Conservation (phyloP, 2,888 invertebrate species). For the Embidobia sp. region DNA sequence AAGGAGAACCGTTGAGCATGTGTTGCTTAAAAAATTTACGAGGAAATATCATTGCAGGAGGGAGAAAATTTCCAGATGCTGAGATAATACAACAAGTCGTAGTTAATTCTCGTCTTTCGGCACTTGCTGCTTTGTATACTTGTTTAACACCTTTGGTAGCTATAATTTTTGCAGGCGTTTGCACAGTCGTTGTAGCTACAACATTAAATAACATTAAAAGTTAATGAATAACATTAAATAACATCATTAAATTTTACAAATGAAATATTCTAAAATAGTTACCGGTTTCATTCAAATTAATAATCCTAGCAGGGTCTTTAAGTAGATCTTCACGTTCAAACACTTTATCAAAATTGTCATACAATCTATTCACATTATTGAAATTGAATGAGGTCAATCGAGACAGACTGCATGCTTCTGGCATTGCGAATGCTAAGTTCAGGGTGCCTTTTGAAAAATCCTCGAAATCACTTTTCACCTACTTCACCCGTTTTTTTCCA, state of each 20-base stretch:
- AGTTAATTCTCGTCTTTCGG: conserved; percentile 76
- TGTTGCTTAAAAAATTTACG: conserved; percentile 41
- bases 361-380: conserved; percentile 1
- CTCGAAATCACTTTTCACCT: conserved; percentile 10
- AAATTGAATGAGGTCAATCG: conserved; percentile 20
- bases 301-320: not conserved
- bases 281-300: conserved; percentile 22
- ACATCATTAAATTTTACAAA: not conserved
- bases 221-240: not conserved
- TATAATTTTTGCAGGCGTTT: conserved; percentile 74
- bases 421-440: conserved; percentile 14
- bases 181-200: conserved; percentile 72
- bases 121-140: conserved; percentile 76
- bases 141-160: conserved; percentile 77
- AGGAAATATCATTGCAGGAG: conserved; percentile 72
- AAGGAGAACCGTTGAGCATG: conserved; percentile 50
- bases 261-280: not conserved
- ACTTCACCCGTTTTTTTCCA: conserved; percentile 10
- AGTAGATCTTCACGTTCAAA: not conserved
- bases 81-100: conserved; percentile 73
- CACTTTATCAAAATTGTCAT: not conserved
- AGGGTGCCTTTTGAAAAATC: conserved; percentile 11
- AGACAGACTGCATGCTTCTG: conserved; percentile 23
- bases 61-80: conserved; percentile 75
- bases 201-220: conserved; percentile 3